Evolutionary conservation across 2,797 vertebrate species (phyloP).

Genomic region (Carduelis carduelis): DNA sequence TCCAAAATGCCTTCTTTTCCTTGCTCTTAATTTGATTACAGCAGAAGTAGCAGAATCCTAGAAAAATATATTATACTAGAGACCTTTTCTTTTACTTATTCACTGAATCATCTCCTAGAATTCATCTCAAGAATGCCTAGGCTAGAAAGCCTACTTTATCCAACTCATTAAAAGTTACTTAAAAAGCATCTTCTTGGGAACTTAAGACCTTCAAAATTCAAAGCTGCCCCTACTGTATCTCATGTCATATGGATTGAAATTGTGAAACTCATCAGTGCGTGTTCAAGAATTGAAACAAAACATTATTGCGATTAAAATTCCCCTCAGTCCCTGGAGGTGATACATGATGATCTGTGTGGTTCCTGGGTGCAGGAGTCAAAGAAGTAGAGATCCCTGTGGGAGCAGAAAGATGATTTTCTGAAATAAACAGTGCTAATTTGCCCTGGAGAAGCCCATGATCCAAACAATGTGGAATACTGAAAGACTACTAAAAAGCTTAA

Average conservation of each 20-base stretch:
- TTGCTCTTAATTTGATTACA: not conserved
- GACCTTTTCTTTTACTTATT: not conserved
- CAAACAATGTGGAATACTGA: not conserved
- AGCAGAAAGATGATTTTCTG: not conserved
- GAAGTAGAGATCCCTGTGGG: not conserved
- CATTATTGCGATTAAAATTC: slow-evolving; percentile 57
- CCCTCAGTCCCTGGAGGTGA: slow-evolving; percentile 47
- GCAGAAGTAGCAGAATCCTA: not conserved
- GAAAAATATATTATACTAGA: not conserved
- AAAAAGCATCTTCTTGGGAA: slow-evolving; percentile 29
- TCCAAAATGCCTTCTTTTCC: not conserved
- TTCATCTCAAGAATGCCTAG: not conserved
- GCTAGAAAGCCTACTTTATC: slow-evolving; percentile 30
- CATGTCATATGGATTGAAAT: slow-evolving; percentile 47
- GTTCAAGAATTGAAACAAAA: slow-evolving; percentile 45
- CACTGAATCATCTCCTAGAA: not conserved
- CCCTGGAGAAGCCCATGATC: not conserved
- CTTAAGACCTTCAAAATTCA: slow-evolving; percentile 31
- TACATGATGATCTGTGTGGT: slow-evolving; percentile 2
- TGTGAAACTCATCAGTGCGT: slow-evolving; percentile 46
- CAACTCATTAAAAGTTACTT: slow-evolving; percentile 49
- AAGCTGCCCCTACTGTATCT: slow-evolving; percentile 43
- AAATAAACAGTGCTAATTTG: slow-evolving; percentile 33
- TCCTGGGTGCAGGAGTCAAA: not conserved
- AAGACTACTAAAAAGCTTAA: not conserved